phyloP scores from a whole-genome alignment of 2,797 vertebrate species.

The Siniperca obscura region DNA sequence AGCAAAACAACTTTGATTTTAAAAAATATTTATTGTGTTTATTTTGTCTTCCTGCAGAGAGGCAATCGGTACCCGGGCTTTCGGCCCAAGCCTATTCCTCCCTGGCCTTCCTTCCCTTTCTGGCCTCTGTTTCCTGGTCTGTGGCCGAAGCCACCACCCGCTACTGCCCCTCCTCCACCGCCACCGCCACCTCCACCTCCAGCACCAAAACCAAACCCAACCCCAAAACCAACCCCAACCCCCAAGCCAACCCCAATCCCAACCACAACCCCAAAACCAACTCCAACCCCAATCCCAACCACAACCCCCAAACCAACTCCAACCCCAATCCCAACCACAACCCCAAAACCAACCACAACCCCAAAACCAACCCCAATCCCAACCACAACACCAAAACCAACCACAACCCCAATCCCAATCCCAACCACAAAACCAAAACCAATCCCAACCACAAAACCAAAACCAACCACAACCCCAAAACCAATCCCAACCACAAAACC shows the following conservation, averaged over 20 bases:
- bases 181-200: neutral
- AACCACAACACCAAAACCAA: neutral
- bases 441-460: neutral
- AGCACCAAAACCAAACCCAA: neutral
- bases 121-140: constrained; percentile 56
- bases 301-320: no score
- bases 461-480: neutral
- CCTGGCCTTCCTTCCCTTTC: constrained; percentile 1
- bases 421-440: neutral
- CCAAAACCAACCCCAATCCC: rapidly evolving
- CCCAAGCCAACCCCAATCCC: neutral
- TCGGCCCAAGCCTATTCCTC: neutral
- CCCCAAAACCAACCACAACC: neutral
- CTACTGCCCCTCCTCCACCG: constrained; percentile 7
- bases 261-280: no score
- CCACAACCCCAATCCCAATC: neutral
- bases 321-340: no score
- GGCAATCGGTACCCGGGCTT: rapidly evolving
- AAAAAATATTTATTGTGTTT: neutral
- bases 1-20: neutral
- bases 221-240: neutral
- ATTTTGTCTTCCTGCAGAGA: constrained; percentile 14
- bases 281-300: no score
- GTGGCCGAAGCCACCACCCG: neutral
- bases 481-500: neutral